Base-by-base conservation (phyloP, 2,797 vertebrate species). In the Lagocephalus sceleratus region DNA sequence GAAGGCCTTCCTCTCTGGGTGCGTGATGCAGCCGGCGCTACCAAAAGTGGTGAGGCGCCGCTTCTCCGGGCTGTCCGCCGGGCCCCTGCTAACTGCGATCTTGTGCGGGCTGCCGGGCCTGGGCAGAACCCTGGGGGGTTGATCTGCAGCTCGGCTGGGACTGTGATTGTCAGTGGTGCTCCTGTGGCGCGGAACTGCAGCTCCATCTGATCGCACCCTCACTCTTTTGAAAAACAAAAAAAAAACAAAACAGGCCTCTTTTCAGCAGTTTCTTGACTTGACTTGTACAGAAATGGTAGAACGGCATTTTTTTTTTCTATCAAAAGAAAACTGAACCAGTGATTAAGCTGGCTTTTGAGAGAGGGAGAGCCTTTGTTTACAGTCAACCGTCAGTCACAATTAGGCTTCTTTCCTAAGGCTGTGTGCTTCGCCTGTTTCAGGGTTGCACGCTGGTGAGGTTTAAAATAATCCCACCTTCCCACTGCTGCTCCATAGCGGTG, bases 51-150 rank as follows among this genome's bases (percentile, higher is more conserved):
- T 90, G 87, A 97, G 92, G 62, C 92, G 90, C 49, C 95, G 91
- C 79, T 95, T 96, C 83, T 97, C 95, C 0, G 94, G 94, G 45
- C 94, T 96, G 68, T 95, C 95, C 1, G 92, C 74, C 41, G 89
- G 83, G 57, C 91, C 89, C 63, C 92, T 86, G 82, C 59, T 89
- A 46, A 94, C 85, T 0, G 90, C 89, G 20, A 94, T 82, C 84
- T 96, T 95, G 85, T 94, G 94, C 65, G 95, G 94, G 79, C 95
- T 98, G 91, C 94, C 94, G 56, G 94, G 94, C 52, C 94, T 93
- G 55, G 94, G 93, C 22, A 94, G 90, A 0, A 95, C 93, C 47
- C 92, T 90, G 5, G 94, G 94, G 17, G 93, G 94, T 10, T 90
- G 91, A 22, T 93, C 93, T 56, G 91, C 51, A 16, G 87, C 87